A percentile compares a stretch with the other conserved stretches of the same genome.
phyloP scores from a whole-genome alignment of 2,888 invertebrate genomes.

The Phortica magna region DNA sequence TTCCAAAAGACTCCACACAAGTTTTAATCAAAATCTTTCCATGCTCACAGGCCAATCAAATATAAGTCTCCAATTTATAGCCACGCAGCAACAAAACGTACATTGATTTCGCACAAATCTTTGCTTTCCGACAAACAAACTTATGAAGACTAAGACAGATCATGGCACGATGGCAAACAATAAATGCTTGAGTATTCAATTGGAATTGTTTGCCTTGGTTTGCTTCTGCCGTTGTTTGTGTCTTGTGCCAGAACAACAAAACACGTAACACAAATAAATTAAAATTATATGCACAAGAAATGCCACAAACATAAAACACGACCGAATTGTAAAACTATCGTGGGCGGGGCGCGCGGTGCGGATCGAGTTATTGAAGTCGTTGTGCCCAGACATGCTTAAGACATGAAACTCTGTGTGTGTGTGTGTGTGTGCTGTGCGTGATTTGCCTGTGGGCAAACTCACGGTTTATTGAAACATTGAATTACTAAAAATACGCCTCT shows the following conservation, averaged over 20 bases:
- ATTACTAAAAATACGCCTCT: neutral
- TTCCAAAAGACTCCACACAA: too few relatives aligned
- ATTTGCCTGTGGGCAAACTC: neutral
- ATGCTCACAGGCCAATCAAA: too few relatives aligned
- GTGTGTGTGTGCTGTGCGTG: neutral
- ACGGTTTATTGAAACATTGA: neutral
- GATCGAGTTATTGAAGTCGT: neutral
- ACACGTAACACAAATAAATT: neutral
- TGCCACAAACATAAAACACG: constrained; percentile 7
- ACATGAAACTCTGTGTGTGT: neutral
- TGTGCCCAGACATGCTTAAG: neutral
- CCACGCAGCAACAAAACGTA: too few relatives aligned
- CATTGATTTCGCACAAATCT: too few relatives aligned
- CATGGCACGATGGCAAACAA: neutral
- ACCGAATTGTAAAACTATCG: neutral
- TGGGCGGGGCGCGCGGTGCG: neutral
- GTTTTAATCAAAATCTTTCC: too few relatives aligned
- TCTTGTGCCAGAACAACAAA: constrained; percentile 5
- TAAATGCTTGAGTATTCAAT: neutral
- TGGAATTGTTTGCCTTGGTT: neutral
- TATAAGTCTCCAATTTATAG: too few relatives aligned
- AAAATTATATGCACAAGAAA: neutral
- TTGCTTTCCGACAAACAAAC: too few relatives aligned
- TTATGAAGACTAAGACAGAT: neutral
- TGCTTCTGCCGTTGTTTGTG: neutral